Base-by-base conservation (phyloP, 2,888 invertebrate genomes). In the Lepidonotus clava region DNA sequence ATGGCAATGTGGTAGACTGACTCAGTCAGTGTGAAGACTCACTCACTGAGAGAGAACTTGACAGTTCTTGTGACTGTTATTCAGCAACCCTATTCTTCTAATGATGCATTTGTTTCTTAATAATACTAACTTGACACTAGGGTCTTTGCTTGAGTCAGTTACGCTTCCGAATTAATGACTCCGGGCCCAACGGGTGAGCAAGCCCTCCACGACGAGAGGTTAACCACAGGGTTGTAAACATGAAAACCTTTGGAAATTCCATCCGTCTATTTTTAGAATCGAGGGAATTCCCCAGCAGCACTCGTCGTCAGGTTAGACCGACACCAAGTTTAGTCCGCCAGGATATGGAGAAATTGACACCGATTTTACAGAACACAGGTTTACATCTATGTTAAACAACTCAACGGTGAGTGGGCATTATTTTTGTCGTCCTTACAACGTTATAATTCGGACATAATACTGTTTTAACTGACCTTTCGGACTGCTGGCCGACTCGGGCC, bases 281-380 rank as follows among this genome's bases (percentile, higher is more conserved):
- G 28, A 61, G 61, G 61, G 61, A 61, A 61, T n/a, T 61, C 61
- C 61, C 61, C n/a, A n/a, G n/a, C n/a, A n/a, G n/a, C n/a, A n/a
- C n/a, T n/a, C 61, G 28, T 61, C 8, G 8, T 46, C 28, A 28
- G 61, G 28, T 28, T n/a, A 4, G 28, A 61, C 61, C 28, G 61
- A 32, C 24, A 61, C 61, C 24, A 61, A 61, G 61, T 61, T 61
- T 61, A 61, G 61, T 61, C 28, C 61, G 21, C 11, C 61, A 32
- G 61, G 61, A 61, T 61, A 61, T 24, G 28, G 24, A 61, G 61
- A 28, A 61, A 28, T 24, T 28, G 28, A 32, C 28, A 61, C 61
- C 61, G 24, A 61, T n/a, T 61, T 32, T 28, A 28, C 28, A 28
- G 28, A 11, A 61, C 61, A 61, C 28, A 18, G 61, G 28, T 32